Base-by-base conservation (phyloP, 2,888 invertebrate species). In the Caenorhabditis sp. region DNA sequence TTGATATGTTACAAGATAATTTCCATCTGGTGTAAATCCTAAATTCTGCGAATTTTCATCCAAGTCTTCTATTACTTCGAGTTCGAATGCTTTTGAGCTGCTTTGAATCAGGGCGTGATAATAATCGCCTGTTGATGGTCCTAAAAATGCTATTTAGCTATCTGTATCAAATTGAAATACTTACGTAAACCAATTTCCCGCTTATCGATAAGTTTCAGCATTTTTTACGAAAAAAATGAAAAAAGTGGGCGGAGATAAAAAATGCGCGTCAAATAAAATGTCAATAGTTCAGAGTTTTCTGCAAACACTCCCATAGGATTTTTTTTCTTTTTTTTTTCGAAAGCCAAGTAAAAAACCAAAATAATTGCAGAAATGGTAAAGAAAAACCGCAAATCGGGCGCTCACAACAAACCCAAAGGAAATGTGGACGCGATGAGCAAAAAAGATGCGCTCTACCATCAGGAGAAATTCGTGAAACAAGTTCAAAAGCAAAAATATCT, bases 371-470 rank as follows among this genome's bases (percentile, higher is more conserved):
- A 43, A 43, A 43, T 43, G 43, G 43, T 43, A 17, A 43, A 43
- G 43, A 43, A 43, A 17, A 43, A 43, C 17, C 12, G 43, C 14
- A 43, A 43, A 17, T 17, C 14, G 6, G 43, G 43, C 3, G 43
- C 43, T 10, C 43, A 43, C 14, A 43, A 43, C 14, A 43, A 43
- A 14, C 6, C 43, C 2, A 43, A 43, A 43, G 31, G 31, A 31
- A 43, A 43, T 43, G 43, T 43, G 8, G 43, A 43, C 14, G 31
- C 3, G 5, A 43, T 43, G 63, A 67, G 71, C 37, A 66, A 67
- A 19, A 72, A 72, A 55, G 72, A 72, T 61, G 72, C 72, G 5
- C 65, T 73, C 14, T 73, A 69, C 49, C 69, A 69, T 51, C 73
- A 73, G 49, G 68, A 73, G 49, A 66, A 69, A 36, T 69, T 73